phyloP scores from a whole-genome alignment of 1,140 invertebrate species.

The Aphis gossypii region DNA sequence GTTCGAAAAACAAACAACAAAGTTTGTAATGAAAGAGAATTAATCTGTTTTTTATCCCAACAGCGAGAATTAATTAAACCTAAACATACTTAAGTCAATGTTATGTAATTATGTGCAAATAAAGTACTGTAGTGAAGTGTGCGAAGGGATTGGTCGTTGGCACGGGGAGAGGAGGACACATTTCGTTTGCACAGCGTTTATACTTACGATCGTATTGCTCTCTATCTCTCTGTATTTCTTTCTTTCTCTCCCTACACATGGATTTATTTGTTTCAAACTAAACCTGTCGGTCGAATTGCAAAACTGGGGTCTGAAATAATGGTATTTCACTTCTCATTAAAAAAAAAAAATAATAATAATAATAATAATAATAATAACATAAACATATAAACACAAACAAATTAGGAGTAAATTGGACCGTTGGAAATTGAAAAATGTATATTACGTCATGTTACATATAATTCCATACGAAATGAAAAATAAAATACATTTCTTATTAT shows the following conservation, averaged over 20 bases:
- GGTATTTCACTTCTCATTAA: constrained; percentile 11
- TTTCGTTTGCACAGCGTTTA: constrained; percentile 38
- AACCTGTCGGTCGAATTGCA: neutral
- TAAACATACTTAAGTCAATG: constrained; percentile 45
- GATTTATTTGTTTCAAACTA: neutral
- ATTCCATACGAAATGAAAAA: neutral
- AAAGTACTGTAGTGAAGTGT: constrained; percentile 27
- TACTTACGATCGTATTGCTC: neutral
- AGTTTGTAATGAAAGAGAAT: constrained; percentile 42
- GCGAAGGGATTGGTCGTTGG: neutral
- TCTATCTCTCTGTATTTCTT: neutral
- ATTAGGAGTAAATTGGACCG: neutral
- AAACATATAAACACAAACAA: neutral
- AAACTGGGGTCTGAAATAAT: neutral
- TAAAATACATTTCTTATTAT: neutral
- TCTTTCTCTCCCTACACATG: neutral
- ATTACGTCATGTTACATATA: neutral
- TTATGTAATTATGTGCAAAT: constrained; percentile 49
- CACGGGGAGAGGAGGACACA: neutral
- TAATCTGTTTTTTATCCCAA: constrained; percentile 44
- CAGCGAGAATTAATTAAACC: constrained; percentile 48
- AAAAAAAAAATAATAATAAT: neutral
- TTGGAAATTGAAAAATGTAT: neutral
- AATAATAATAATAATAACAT: neutral
- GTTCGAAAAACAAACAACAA: constrained; percentile 32